Evolutionary conservation across 2,113 vertebrate species (phyloP).

Genomic region (Okapia johnstoni): DNA sequence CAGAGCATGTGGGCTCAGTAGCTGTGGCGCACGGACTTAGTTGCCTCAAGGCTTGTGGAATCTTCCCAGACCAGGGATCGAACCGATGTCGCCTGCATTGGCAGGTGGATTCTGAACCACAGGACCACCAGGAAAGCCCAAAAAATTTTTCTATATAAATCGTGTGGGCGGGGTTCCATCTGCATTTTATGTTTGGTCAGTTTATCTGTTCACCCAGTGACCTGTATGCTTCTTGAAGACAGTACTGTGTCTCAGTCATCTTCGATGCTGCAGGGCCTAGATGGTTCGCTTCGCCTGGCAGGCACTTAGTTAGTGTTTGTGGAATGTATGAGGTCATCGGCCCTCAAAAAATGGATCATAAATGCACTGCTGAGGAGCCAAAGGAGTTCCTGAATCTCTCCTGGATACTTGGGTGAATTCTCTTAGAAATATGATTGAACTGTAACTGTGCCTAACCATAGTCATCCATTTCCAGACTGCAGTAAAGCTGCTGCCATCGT

Average conservation of each 20-base stretch:
- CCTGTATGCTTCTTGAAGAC: not conserved
- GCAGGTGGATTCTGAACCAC: not conserved
- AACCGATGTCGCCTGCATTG: not conserved
- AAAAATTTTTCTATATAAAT: not conserved
- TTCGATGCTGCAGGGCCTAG: not conserved
- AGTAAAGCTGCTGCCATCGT: not conserved
- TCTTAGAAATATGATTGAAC: not conserved
- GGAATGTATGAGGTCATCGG: slow-evolving; percentile 8
- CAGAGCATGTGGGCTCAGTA: not conserved
- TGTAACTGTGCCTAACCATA: not conserved
- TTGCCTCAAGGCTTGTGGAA: not conserved
- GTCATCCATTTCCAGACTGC: not conserved
- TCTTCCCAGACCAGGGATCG: not conserved
- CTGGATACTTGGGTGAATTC: not conserved
- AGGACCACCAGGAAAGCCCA: not conserved
- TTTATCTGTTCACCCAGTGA: not conserved
- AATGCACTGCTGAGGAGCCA: slow-evolving; percentile 23
- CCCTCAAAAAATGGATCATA: not conserved
- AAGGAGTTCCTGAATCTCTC: not conserved
- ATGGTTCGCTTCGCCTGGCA: not conserved
- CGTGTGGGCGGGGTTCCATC: not conserved
- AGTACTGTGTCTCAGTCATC: not conserved
- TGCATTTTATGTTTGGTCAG: not conserved
- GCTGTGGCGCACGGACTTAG: not conserved
- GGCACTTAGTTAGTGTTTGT: slow-evolving; percentile 1